phyloP scores from a whole-genome alignment of 2,888 invertebrate species.

The Eueremaeus valkanovi region DNA sequence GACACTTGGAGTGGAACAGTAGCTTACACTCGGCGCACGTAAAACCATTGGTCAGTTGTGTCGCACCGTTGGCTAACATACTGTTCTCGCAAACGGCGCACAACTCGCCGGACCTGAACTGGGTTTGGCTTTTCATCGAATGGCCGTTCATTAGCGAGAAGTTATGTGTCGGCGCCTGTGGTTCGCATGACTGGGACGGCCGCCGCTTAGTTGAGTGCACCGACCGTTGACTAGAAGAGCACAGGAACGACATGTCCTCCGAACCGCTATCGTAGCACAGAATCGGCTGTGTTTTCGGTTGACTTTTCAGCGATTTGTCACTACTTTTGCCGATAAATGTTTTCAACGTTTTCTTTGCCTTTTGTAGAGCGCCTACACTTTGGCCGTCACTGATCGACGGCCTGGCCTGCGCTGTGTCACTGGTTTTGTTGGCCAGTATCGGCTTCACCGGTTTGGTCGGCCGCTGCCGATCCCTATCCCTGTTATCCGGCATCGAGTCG shows the following conservation, averaged over 20 bases:
- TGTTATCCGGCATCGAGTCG: too few species aligned
- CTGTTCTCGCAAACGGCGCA: slow-evolving; percentile 75
- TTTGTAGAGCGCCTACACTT: slow-evolving; percentile 36
- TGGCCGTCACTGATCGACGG: not conserved
- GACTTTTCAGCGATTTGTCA: slow-evolving; percentile 44
- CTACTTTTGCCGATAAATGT: slow-evolving; percentile 40
- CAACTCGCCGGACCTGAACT: slow-evolving; percentile 73
- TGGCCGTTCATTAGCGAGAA: slow-evolving; percentile 36
- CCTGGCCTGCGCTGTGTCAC: not conserved
- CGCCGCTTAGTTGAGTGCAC: not conserved
- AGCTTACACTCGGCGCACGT: slow-evolving; percentile 66
- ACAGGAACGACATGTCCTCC: slow-evolving; percentile 47
- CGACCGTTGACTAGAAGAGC: not conserved
- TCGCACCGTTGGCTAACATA: slow-evolving; percentile 57
- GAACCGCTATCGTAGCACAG: slow-evolving; percentile 50
- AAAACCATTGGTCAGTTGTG: slow-evolving; percentile 10
- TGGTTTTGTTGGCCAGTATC: not conserved
- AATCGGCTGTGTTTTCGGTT: slow-evolving; percentile 41
- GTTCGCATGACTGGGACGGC: not conserved
- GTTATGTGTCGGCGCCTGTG: not conserved
- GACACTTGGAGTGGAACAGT: slow-evolving; percentile 81
- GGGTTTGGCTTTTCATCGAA: slow-evolving; percentile 46
- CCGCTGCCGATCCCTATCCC: too few species aligned
- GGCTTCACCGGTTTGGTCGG: not conserved
- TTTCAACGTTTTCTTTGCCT: slow-evolving; percentile 40